Conservation (phyloP, 1,140 invertebrate genomes). For the Bombus picipes region DNA sequence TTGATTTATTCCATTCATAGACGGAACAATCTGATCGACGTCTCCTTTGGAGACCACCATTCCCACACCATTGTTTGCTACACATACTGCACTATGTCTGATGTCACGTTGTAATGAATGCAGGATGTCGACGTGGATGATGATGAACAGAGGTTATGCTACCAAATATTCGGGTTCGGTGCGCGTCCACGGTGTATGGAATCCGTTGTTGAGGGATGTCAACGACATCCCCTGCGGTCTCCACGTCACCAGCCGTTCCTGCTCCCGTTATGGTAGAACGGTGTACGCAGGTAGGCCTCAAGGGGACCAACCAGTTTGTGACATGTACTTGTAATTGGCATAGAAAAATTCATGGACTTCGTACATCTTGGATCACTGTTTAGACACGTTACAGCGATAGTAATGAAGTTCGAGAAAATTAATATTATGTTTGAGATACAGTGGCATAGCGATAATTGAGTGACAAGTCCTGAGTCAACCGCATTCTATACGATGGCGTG, state of each 20-base stretch:
- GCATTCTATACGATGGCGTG: too few relatives aligned
- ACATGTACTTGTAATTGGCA: background rate
- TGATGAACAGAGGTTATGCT: conserved; percentile 56
- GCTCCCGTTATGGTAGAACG: conserved; percentile 39
- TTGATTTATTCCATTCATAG: background rate
- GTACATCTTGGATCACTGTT: background rate
- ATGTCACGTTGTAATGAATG: conserved; percentile 59
- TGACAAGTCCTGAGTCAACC: too few relatives aligned
- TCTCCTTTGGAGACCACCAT: conserved; percentile 9
- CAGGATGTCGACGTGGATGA: conserved; percentile 60
- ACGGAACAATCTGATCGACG: background rate
- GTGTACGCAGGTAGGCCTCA: conserved; percentile 7
- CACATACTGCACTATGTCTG: conserved; percentile 7
- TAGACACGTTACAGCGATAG: background rate
- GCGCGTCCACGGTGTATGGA: conserved; percentile 32
- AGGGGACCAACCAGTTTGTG: conserved; percentile 18
- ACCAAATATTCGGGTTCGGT: conserved; percentile 57
- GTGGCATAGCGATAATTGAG: background rate
- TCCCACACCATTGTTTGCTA: background rate
- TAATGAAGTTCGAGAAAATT: background rate
- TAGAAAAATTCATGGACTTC: background rate
- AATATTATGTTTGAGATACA: background rate
- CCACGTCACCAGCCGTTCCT: conserved; percentile 26
- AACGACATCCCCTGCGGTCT: conserved; percentile 55
- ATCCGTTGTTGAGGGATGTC: conserved; percentile 60